Percentiles rank a stretch among this genome's conserved stretches.
Conservation (phyloP, 2,797 vertebrate species). For the Leptoclinus maculatus region DNA sequence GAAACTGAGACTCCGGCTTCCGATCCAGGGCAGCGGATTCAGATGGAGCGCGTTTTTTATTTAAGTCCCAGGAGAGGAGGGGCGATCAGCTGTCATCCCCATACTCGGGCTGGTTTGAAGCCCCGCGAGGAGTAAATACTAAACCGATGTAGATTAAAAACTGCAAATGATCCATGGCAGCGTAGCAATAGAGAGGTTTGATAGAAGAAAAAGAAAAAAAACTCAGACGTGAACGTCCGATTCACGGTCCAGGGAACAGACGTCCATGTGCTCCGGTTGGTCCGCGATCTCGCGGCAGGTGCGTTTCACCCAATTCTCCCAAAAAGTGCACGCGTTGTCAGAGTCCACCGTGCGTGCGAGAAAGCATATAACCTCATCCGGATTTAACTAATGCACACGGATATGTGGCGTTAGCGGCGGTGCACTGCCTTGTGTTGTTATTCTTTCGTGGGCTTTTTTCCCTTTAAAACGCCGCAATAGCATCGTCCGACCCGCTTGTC, state of each 20-base stretch:
- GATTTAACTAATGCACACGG: conserved; percentile 32
- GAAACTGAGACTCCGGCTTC: conserved; percentile 46
- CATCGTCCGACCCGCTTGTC: conserved; percentile 59
- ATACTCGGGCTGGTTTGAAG: conserved; percentile 45
- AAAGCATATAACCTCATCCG: conserved; percentile 29
- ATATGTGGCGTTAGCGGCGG: conserved; percentile 30
- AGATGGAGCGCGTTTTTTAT: conserved; percentile 71
- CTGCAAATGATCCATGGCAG: conserved; percentile 41
- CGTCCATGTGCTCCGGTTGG: conserved; percentile 63
- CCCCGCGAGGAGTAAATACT: conserved; percentile 36
- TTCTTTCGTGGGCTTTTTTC: conserved; percentile 64
- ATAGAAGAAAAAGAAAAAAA: background rate
- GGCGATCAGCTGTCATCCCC: conserved; percentile 77
- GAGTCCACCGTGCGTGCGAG: conserved; percentile 29
- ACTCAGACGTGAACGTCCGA: conserved; percentile 33
- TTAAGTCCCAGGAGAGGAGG: conserved; percentile 74
- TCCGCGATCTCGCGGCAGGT: conserved; percentile 66
- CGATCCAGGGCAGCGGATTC: conserved; percentile 39
- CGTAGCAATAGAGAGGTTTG: background rate
- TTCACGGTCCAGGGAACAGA: conserved; percentile 20
- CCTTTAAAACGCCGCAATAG: conserved; percentile 66
- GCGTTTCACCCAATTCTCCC: conserved; percentile 48
- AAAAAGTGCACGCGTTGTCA: conserved; percentile 54
- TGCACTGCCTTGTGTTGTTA: conserved; percentile 64
- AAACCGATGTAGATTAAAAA: conserved; percentile 21